A percentile compares a stretch with the other conserved stretches of the same genome.
Conservation (phyloP, 2,113 vertebrate genomes). For the Polyodon spathula region DNA sequence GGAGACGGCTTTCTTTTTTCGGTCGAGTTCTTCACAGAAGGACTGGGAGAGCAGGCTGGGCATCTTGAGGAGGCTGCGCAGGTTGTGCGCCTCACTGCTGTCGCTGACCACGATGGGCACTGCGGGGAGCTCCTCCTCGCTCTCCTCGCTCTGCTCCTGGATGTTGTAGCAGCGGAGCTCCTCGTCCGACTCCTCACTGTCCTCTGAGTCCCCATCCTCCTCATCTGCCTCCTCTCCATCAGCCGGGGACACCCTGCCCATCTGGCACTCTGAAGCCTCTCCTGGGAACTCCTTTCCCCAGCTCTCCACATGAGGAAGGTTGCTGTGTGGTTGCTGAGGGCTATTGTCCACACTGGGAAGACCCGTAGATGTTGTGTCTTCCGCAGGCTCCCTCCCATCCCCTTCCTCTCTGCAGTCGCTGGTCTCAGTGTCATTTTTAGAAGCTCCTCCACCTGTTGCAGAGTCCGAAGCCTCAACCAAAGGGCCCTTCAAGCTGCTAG, state of each 20-base stretch:
- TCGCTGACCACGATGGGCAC: slow-evolving; percentile 67
- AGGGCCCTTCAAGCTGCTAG: too few relatives aligned
- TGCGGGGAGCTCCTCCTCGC: slow-evolving; percentile 51
- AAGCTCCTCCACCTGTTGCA: too few relatives aligned
- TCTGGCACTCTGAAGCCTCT: slow-evolving; percentile 15
- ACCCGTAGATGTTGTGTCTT: not conserved
- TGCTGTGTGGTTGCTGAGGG: not conserved
- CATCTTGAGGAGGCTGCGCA: slow-evolving; percentile 89
- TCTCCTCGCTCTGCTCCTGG: slow-evolving; percentile 83
- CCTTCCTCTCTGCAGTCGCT: not conserved
- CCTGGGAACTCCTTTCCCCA: slow-evolving; percentile 8
- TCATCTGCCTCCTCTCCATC: slow-evolving; percentile 56
- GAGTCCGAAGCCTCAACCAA: too few relatives aligned
- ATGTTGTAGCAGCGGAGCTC: slow-evolving; percentile 73
- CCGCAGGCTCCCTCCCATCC: slow-evolving; percentile 18
- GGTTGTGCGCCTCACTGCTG: slow-evolving; percentile 65
- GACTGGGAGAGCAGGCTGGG: slow-evolving; percentile 68
- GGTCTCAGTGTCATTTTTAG: slow-evolving; percentile 9
- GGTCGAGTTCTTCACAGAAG: slow-evolving; percentile 77
- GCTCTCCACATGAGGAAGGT: not conserved
- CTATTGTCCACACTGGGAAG: too few relatives aligned
- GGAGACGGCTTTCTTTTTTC: slow-evolving; percentile 92
- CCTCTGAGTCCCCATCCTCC: slow-evolving; percentile 73
- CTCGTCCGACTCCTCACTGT: slow-evolving; percentile 86
- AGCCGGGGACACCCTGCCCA: slow-evolving; percentile 25